Evolutionary conservation across 2,113 vertebrate genomes (phyloP).

Genomic region (Sinocyclocheilus anshuiensis): DNA sequence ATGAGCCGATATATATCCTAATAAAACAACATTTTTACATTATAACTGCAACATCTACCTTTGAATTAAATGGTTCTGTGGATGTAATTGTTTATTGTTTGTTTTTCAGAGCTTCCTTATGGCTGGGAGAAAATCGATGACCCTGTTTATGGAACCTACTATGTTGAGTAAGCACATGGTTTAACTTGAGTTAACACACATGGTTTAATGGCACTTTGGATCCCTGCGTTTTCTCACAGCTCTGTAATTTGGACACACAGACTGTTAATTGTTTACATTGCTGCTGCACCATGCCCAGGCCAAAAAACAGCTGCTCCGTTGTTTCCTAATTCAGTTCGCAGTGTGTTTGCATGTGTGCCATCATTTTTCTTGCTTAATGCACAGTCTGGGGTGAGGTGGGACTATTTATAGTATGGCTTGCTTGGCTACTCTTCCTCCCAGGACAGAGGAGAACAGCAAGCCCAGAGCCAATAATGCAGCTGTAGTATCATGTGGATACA

Average conservation of each 20-base stretch:
- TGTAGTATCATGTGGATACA: slow-evolving; percentile 11
- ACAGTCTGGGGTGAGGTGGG: slow-evolving; percentile 40
- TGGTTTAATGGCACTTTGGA: slow-evolving; percentile 70
- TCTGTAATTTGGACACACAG: slow-evolving; percentile 8
- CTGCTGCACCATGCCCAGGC: slow-evolving; percentile 28
- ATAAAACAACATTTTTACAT: not conserved
- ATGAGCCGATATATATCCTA: not conserved
- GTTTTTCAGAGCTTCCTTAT: slow-evolving; percentile 94
- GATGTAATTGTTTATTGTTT: slow-evolving; percentile 62
- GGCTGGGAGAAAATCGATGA: slow-evolving; percentile 99
- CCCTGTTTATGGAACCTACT: slow-evolving; percentile 99
- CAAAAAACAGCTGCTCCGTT: slow-evolving; percentile 46
- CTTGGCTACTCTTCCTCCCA: slow-evolving; percentile 35
- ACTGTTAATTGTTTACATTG: slow-evolving; percentile 63
- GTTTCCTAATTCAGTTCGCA: slow-evolving; percentile 47
- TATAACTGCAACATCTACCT: not conserved
- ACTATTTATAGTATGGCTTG: slow-evolving; percentile 46
- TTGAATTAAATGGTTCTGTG: slow-evolving; percentile 25
- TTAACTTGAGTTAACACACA: slow-evolving; percentile 74
- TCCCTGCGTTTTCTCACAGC: slow-evolving; percentile 46
- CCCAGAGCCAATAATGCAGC: slow-evolving; percentile 42
- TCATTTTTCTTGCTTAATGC: slow-evolving; percentile 48
- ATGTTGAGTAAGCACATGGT: slow-evolving; percentile 99
- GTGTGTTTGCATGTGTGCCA: slow-evolving; percentile 44
- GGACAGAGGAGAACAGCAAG: slow-evolving; percentile 40